Base-by-base conservation (phyloP, 2,113 vertebrate species). In the Rana temporaria region DNA sequence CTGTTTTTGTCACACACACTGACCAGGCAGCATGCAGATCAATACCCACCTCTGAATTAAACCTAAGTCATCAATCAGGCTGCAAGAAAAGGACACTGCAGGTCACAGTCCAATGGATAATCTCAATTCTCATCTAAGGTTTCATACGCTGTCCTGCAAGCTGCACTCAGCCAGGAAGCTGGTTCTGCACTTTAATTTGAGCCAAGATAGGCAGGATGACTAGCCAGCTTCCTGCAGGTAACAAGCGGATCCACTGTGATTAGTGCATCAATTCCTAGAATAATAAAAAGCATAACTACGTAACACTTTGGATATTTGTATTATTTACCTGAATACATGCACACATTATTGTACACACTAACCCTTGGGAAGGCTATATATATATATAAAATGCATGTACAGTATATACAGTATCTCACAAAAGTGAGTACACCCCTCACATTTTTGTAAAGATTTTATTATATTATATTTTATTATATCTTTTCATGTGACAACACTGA, bases 41-140 rank as follows among this genome's bases (percentile, higher is more conserved):
- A 87, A 93, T 92, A 89, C 42, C 67, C 55, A 84, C 82, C 86
- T 88, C 59, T 26, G 87, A 90, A 89, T 81, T 85, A 86, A 89
- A 86, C 82, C 81, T 63, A 66, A 85, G 84, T 84, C 89, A 89
- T 90, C 87, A 78, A 70, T 89, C 88, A 91, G 85, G 69, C 86
- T 60, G 63, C 63, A 76, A 15, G 84, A 87, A 84, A 88, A 90
- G 2, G 78, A 85, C 85, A 81, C 81, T 66, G 56, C 76, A 69
- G 81, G 81, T 83, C 81, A 83, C 81, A 83, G 81, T 71, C 20
- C 79, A 42, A 68, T 75, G 85, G 85, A 85, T 87, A 85, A 72
- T 72, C 79, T 85, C 71, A 17, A 69, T 82, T 83, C 79, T 87
- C 78, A 48, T 85, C 22, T 4, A 38, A 55, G 75, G 65, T 85